Percentiles rank a stretch among this genome's conserved stretches.
phyloP scores from a whole-genome alignment of 2,113 vertebrate genomes.

The Elephantulus edwardii region DNA sequence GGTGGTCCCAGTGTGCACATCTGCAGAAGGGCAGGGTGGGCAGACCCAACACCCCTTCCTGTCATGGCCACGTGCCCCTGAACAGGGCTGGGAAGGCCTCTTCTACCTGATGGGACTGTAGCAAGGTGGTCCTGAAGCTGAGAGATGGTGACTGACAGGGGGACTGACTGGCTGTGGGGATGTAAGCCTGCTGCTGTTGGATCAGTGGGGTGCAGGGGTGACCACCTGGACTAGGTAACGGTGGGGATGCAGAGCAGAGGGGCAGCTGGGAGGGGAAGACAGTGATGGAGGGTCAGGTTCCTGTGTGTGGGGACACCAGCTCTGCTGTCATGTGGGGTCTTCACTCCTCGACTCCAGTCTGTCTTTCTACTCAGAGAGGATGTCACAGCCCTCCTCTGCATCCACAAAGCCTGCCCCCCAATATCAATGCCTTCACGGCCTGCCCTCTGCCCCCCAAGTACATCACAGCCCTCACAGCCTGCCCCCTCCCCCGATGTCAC shows the following conservation, averaged over 20 bases:
- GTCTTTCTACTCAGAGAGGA: background rate
- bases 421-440: no score
- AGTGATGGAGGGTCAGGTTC: background rate
- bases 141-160: background rate
- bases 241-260: no score
- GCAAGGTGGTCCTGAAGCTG: background rate
- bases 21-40: background rate
- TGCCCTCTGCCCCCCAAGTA: no score
- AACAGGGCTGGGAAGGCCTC: background rate
- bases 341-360: no score
- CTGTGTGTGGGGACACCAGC: background rate
- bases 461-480: no score
- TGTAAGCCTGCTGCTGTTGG: background rate
- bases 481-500: no score
- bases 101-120: background rate
- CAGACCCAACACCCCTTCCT: rapidly evolving
- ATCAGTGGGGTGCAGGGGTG: background rate
- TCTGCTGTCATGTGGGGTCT: no score
- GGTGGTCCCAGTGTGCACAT: no score
- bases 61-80: background rate
- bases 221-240: background rate
- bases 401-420: background rate
- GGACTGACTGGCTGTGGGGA: no score
- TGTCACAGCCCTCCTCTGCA: background rate
- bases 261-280: background rate